Evolutionary conservation across 2,888 invertebrate genomes (phyloP), one percentile per base, ranked within the genome.

Genomic region (Pterobdella sp.): DNA sequence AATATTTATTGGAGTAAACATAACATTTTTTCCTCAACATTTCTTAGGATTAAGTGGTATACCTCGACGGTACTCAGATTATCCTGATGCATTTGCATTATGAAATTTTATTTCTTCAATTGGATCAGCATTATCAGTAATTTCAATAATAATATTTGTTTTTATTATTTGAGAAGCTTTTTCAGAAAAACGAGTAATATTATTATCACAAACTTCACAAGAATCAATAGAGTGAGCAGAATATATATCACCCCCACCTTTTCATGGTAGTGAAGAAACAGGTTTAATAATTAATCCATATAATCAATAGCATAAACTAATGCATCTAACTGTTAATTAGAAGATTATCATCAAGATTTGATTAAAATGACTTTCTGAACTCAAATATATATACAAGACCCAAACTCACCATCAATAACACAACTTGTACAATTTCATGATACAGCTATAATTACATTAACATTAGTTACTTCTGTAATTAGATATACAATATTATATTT

Each of bases 1-100:
- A 10, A 90, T 90, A 87, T 90, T 90, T 86, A 82, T 89, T 79
- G 89, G 90, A 75, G 90, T 91, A 78, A 91, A 90, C 85, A 81
- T 90, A 86, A 90, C 90, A 0, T 89, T 91, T 83, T 90, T 91
- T n/a, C 90, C 90, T 0, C 89, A 89, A 87, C 89, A 91, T 85
- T 90, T 91, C 79, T 82, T 89, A 84, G 89, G 89, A 71, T 81
- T 89, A 84, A 86, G 86, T 36, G 89, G 89, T 0, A 90, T 90
- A 84, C 90, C 90, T 67, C 90, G 90, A 73, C 90, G 90, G 75
- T 90, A 90, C 71, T 88, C 89, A 1, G 89, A 90, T 82, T 90
- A 89, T 72, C 89, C 89, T 0, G 89, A 90, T 83, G 84, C 85
- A 32, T 89, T 77, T 69, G 75, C 68, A 32, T 73, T 73, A 68